Base-by-base conservation (phyloP, 2,797 vertebrate species). In the Manis pentadactyla region DNA sequence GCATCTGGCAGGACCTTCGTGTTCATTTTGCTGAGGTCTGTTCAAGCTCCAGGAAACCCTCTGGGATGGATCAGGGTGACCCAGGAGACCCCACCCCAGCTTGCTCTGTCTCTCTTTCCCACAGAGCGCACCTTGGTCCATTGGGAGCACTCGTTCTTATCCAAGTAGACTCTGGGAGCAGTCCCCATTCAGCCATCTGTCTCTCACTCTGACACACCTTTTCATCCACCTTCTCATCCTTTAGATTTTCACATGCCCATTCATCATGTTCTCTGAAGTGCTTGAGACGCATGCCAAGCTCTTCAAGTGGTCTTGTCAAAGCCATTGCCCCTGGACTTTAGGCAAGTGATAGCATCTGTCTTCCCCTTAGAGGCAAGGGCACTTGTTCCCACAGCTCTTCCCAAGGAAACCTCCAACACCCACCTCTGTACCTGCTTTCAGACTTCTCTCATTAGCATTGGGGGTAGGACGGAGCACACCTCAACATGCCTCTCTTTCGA, bases 141-240 rank as follows among this genome's bases (percentile, higher is more conserved):
- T 11, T 37, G 27, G 7, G 17, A 78, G 5, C 71, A 13, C 17
- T 71, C 42, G 2, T 59, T 78, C 31, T 77, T 77, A 21, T 49
- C 55, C n/a, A 66, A 19, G 49, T 27, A 68, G 4, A 46, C 55
- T 87, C 49, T 90, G 53, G 8, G 31, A 34, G 15, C 73, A 55
- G 61, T 85, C 39, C 25, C 25, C 42, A 0, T 31, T 88, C 82
- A 86, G 68, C 49, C 51, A 23, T 59, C 59, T 83, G 23, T 91
- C 37, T 49, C 71, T 78, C n/a, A 49, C 34, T 55, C 42, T 74
- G 61, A 59, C 0, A 11, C 19, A 37, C 34, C 49, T 77, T 42
- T 90, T 84, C 25, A 34, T 63, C 61, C 69, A 81, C 21, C 61
- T 87, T 55, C 51, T 97, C 14, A 31, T 93, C 46, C 42, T 89